A percentile compares a stretch with the other conserved stretches of the same genome.
Evolutionary conservation across 2,888 invertebrate species (phyloP).

Genomic region (Oscheius myriophilus): DNA sequence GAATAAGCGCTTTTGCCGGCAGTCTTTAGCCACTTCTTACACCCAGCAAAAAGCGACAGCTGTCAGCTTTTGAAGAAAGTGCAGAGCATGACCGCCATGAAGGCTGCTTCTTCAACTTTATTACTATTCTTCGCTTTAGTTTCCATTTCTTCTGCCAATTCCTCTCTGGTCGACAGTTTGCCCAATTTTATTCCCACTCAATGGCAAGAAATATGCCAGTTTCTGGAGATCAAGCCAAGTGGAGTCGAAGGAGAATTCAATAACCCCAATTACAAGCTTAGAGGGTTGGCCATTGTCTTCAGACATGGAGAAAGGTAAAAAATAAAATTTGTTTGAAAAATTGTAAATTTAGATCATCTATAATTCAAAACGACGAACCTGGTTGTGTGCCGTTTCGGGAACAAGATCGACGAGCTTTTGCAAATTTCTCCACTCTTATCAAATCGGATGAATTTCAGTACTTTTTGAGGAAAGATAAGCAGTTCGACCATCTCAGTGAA

Average conservation of each 20-base stretch:
- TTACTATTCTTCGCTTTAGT: slow-evolving; percentile 3
- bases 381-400: slow-evolving; percentile 51
- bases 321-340: background rate
- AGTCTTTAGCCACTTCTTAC: background rate
- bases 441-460: slow-evolving; percentile 42
- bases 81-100: too few relatives aligned
- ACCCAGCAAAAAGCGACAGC: background rate
- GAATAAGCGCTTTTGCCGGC: too few relatives aligned
- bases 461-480: slow-evolving; percentile 48
- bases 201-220: slow-evolving; percentile 57
- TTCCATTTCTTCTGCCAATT: background rate
- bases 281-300: slow-evolving; percentile 53
- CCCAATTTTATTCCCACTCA: slow-evolving; percentile 14
- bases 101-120: background rate
- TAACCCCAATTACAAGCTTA: slow-evolving; percentile 34
- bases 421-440: slow-evolving; percentile 39
- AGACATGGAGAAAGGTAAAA: slow-evolving; percentile 61
- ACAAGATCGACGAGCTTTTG: slow-evolving; percentile 47
- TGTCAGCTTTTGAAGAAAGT: too few relatives aligned
- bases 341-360: slow-evolving; percentile 36
- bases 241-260: slow-evolving; percentile 55
- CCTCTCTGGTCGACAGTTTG: background rate
- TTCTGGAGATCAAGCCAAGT: slow-evolving; percentile 50
- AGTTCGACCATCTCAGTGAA: slow-evolving; percentile 33
- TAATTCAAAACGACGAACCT: slow-evolving; percentile 8